These are phyloP conservation scores for Lagorchestes hirsutus DNA, from an alignment of 2,797 vertebrate species.

Conservation along the genomic window DNA sequence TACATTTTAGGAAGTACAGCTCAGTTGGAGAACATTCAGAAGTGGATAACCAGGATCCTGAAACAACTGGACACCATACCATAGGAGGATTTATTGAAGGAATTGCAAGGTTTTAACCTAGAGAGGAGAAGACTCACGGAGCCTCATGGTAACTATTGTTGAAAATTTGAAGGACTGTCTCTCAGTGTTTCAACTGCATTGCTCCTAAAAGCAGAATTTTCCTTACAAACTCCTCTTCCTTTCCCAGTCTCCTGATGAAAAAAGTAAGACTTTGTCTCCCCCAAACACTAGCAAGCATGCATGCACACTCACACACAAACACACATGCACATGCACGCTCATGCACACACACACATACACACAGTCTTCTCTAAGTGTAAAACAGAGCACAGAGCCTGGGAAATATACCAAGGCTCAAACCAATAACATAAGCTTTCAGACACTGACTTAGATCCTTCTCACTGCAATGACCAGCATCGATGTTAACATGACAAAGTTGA, in stretches of 20 bases:
- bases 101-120: neutral
- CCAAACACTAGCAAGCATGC: neutral
- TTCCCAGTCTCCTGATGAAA: neutral
- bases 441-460: neutral
- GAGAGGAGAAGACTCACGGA: neutral
- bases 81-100: neutral
- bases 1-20: neutral
- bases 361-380: neutral
- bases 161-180: neutral
- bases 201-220: neutral
- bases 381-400: neutral
- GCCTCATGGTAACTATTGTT: neutral
- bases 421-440: neutral
- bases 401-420: neutral
- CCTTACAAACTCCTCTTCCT: neutral
- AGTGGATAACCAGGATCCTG: neutral
- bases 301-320: neutral
- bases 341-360: no score
- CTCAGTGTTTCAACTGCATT: neutral
- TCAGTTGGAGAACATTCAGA: neutral
- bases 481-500: neutral
- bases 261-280: neutral
- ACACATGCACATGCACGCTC: no score
- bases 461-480: neutral
- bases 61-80: neutral